Conservation (phyloP, 53 echinoderm and acorn worm genomes). For the Luidia sarsii region DNA sequence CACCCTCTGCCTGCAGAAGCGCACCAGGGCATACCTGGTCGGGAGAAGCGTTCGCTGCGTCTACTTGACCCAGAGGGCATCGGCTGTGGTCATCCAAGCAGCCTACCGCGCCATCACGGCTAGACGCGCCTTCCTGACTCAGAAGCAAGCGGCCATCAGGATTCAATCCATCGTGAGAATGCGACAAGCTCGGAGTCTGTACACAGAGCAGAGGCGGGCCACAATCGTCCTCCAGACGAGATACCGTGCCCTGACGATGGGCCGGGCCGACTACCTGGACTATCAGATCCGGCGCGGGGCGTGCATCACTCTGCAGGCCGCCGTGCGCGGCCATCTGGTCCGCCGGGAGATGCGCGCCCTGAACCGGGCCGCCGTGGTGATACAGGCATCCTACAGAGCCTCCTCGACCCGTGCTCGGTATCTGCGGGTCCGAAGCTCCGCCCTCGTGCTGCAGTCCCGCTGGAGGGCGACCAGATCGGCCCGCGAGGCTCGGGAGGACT, state of each 20-base stretch:
- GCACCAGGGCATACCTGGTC: slow-evolving; percentile 53
- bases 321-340: slow-evolving; percentile 49
- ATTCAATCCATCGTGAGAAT: slow-evolving; percentile 81
- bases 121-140: slow-evolving; percentile 45
- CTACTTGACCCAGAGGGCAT: slow-evolving; percentile 32
- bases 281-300: slow-evolving; percentile 53
- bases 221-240: slow-evolving; percentile 57
- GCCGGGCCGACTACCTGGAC: not conserved
- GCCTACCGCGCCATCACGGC: slow-evolving; percentile 40
- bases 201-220: slow-evolving; percentile 24
- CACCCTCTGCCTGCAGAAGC: slow-evolving; percentile 55
- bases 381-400: slow-evolving; percentile 57
- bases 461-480: slow-evolving; percentile 41
- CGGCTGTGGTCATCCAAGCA: slow-evolving; percentile 66
- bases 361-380: slow-evolving; percentile 57
- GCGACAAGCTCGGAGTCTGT: slow-evolving; percentile 24
- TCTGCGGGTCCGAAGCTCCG: slow-evolving; percentile 12
- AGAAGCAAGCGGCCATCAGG: slow-evolving; percentile 67
- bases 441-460: slow-evolving; percentile 47
- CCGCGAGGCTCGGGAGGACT: slow-evolving; percentile 9
- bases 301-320: slow-evolving; percentile 71
- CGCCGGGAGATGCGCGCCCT: slow-evolving; percentile 41
- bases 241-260: slow-evolving; percentile 57
- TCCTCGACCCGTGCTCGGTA: slow-evolving; percentile 22
- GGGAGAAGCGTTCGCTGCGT: slow-evolving; percentile 14